phyloP scores from a whole-genome alignment of 2,888 invertebrate genomes.

The Xestia rhomboidea region DNA sequence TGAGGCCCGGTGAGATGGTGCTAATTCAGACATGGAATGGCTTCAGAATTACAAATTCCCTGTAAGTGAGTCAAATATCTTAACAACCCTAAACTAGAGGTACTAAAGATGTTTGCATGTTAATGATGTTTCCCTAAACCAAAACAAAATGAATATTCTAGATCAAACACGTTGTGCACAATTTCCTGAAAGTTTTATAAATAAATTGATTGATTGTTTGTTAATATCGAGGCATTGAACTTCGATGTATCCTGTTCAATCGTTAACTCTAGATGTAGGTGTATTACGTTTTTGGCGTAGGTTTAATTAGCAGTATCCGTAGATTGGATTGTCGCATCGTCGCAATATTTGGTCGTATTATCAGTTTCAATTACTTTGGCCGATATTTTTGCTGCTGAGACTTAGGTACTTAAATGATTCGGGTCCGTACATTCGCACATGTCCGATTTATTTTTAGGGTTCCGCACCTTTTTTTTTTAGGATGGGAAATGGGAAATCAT shows the following conservation, averaged over 20 bases:
- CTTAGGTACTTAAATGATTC: background rate
- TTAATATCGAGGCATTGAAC: slow-evolving; percentile 7
- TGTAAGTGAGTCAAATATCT: too few species aligned
- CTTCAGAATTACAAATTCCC: background rate
- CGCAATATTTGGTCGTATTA: background rate
- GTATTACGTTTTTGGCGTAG: background rate
- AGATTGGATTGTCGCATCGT: background rate
- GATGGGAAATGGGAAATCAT: too few species aligned
- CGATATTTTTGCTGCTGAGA: background rate
- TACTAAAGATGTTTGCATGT: background rate
- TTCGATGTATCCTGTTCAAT: slow-evolving; percentile 4
- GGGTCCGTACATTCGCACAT: background rate
- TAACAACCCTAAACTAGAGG: background rate
- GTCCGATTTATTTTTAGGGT: too few species aligned
- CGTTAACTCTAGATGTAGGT: background rate
- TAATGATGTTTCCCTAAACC: background rate
- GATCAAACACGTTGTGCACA: background rate
- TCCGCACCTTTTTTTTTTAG: too few species aligned
- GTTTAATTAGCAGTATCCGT: background rate
- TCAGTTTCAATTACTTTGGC: background rate
- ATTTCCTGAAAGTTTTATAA: slow-evolving; percentile 18
- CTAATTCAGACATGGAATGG: background rate
- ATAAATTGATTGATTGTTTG: slow-evolving; percentile 27
- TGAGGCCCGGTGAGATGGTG: background rate
- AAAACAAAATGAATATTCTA: background rate